Percentiles rank a stretch among this genome's conserved stretches.
Conservation (phyloP, 2,113 vertebrate species). For the Anas platyrhynchos region DNA sequence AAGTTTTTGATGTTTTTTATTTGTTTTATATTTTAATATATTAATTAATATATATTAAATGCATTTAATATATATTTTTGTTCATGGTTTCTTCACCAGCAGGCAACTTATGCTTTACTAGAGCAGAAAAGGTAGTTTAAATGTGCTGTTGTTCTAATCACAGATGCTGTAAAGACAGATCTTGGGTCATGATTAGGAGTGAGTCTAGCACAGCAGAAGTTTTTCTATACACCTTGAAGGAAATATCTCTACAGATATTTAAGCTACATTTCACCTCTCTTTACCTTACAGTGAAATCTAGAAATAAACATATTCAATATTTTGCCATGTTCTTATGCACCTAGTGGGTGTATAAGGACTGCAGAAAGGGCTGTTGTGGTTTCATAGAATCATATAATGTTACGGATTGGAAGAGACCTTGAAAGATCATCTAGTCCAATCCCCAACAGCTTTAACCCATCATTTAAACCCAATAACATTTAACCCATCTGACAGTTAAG, state of each 20-base stretch:
- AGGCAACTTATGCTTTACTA: not conserved
- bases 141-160: not conserved
- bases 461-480: too few relatives aligned
- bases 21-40: not conserved
- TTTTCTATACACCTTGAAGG: not conserved
- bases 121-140: not conserved
- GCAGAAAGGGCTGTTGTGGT: too few relatives aligned
- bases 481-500: too few relatives aligned
- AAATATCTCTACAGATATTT: not conserved
- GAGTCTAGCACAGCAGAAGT: not conserved
- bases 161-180: not conserved
- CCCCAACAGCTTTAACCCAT: too few relatives aligned
- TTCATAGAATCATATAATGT: too few relatives aligned
- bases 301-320: not conserved
- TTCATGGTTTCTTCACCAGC: not conserved
- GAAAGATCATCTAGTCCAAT: too few relatives aligned
- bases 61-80: not conserved
- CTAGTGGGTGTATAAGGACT: not conserved
- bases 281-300: not conserved
- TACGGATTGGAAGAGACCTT: too few relatives aligned
- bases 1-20: not conserved
- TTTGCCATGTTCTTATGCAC: not conserved
- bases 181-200: not conserved
- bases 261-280: not conserved
- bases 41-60: not conserved